Evolutionary conservation across 1,140 invertebrate species (phyloP), one percentile per base, ranked within the genome.

Genomic region (Drosophila auraria): DNA sequence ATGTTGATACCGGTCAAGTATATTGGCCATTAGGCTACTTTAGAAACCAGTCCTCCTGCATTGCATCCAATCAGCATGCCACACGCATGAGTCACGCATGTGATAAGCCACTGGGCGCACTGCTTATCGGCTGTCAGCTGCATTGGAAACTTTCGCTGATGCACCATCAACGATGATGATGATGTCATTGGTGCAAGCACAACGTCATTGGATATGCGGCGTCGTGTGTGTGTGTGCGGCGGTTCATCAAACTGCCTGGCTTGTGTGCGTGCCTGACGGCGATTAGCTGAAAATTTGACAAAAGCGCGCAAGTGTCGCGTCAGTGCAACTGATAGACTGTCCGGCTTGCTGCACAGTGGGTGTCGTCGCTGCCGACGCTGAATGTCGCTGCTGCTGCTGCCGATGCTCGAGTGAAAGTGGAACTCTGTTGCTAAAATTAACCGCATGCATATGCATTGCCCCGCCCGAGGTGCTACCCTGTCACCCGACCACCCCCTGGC

Each of bases 361-460:
- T 78, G 70, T 87, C 82, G 78, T 59, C 71, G 71, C 36, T 25
- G 5, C 14, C 15, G 33, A 25, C 60, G 54, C 17, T 36, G 36
- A 23, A 15, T 56, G 33, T 23, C 40, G 38, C 54, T 23, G 36
- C 38, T 36, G 6, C 14, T 9, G 62, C 25, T n/a, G 40, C 44
- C 20, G 44, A 45, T 71, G 54, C 15, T 25, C 45, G 63, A 89
- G 84, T 89, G 84, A 89, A 89, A 89, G 84, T 89, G 84, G 84
- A 86, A 89, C 84, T 89, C 86, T 72, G 82, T 51, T 82, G 82
- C 84, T 89, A 89, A 89, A 89, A 79, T 89, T 89, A 89, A 84
- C 84, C 80, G 27, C 62, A 58, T 53, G 54, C 62, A 77, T 66
- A 87, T 87, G 74, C 81, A 90, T 72, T 61, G 78, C 79, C 30